Percentiles rank a stretch among this genome's conserved stretches.
phyloP scores from a whole-genome alignment of 2,797 vertebrate species.

The Myotis vivesi region DNA sequence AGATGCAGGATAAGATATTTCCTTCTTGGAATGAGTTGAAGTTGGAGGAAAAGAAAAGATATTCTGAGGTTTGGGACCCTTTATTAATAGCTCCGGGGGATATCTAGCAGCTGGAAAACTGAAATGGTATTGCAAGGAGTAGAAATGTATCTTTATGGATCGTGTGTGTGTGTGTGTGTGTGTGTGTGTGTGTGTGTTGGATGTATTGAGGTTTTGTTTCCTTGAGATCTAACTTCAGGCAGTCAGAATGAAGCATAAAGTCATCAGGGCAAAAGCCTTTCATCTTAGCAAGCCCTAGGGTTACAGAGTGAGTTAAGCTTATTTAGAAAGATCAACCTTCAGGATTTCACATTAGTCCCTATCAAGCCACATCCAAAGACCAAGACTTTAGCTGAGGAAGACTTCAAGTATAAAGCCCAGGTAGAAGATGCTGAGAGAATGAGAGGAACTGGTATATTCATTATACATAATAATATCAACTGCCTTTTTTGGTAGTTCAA shows the following conservation, averaged over 20 bases:
- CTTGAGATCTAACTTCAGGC: not conserved
- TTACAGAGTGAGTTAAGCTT: conserved; percentile 4
- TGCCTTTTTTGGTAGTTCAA: not conserved
- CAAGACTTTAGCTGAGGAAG: not conserved
- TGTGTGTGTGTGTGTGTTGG: not conserved
- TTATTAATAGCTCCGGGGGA: conserved; percentile 54
- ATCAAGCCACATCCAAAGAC: not conserved
- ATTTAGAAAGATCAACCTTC: conserved; percentile 11
- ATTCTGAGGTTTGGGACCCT: conserved; percentile 33
- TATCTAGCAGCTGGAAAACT: not conserved
- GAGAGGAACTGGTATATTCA: not conserved
- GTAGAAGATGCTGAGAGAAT: not conserved
- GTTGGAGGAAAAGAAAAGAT: conserved; percentile 15
- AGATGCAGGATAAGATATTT: conserved; percentile 65
- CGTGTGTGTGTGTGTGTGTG: too few species aligned
- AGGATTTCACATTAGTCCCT: not conserved
- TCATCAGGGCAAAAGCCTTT: not conserved
- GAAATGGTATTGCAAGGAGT: conserved; percentile 10
- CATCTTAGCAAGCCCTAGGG: not conserved
- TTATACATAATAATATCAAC: not conserved
- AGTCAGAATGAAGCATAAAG: not conserved
- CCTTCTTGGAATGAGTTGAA: conserved; percentile 62
- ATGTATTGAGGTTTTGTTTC: conserved; percentile 12
- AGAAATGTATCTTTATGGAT: conserved; percentile 21
- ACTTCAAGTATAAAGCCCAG: not conserved